Base-by-base conservation (phyloP, 2,797 vertebrate species). In the Syndactyla subalaris region DNA sequence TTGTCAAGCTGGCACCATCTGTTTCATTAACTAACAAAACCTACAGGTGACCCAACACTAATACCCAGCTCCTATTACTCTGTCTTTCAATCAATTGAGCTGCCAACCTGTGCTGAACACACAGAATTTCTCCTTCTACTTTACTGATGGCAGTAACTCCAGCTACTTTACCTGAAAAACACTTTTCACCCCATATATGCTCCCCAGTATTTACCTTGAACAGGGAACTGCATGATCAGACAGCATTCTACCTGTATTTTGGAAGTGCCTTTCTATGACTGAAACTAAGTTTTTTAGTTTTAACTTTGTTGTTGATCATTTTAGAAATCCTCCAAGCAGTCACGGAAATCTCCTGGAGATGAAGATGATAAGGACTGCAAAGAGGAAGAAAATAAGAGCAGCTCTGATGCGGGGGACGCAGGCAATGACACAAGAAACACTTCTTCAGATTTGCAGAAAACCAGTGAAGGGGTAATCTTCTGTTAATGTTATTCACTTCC, bases 251-350 rank as follows among this genome's bases (percentile, higher is more conserved):
- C 27, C 2, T 16, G 9, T 9, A 23, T 66, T 81, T 29, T 36
- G 34, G 7, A 75, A 57, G 39, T 72, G 8, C 58, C 34, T 71
- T 46, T 76, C n/a, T 68, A 3, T 72, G 30, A 32, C 88, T 73
- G 73, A 63, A 95, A 72, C 75, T 96, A 65, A 51, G 21, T 74
- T 93, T 95, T 95, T 88, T 85, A 66, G 58, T 86, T 81, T 90
- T 94, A 73, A 93, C 66, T 95, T 95, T 52, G 84, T 77, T 76
- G 59, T 76, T 95, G 55, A 38, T 96, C 58, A 63, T 83, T 96
- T 93, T 95, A 99, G 98, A 99, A 99, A 98, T 98, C 98, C 77
- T 98, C 98, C 80, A 99, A 99, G 98, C 98, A 99, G 98, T 99
- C 98, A 81, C 98, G 99, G 98, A 99, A 99, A 97, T 99, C 99